Conservation (phyloP, 92 coral and sea anemone species). For the Meandrina meandrites region DNA sequence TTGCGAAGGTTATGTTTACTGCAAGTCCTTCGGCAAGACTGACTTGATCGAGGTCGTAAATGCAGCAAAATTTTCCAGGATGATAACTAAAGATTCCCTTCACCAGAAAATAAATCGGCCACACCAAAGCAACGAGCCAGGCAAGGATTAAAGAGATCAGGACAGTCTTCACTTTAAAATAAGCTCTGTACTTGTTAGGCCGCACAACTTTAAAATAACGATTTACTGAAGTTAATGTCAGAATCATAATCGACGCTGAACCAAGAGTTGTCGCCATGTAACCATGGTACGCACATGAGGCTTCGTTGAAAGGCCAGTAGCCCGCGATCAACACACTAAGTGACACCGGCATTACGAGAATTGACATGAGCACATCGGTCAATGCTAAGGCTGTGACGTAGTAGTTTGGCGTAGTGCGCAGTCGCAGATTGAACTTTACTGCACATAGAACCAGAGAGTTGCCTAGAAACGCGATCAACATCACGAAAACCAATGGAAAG, state of each 20-base stretch:
- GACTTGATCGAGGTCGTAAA: slow-evolving; percentile 22
- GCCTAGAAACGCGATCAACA: slow-evolving; percentile 19
- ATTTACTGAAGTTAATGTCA: slow-evolving; percentile 21
- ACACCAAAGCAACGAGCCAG: background rate
- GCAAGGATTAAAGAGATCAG: background rate
- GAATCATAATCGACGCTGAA: slow-evolving; percentile 7
- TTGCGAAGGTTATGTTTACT: background rate
- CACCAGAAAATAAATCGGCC: slow-evolving; percentile 11
- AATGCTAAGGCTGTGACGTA: slow-evolving; percentile 20
- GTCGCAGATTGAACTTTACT: slow-evolving; percentile 8
- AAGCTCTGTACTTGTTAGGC: slow-evolving; percentile 5
- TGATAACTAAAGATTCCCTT: slow-evolving; percentile 11
- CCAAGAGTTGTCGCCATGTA: slow-evolving; percentile 12
- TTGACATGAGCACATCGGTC: slow-evolving; percentile 28
- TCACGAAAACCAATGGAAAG: slow-evolving; percentile 18
- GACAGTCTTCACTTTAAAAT: background rate
- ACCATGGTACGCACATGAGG: slow-evolving; percentile 20
- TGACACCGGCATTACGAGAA: slow-evolving; percentile 35
- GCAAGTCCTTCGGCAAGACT: slow-evolving; percentile 12
- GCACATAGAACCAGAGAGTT: slow-evolving; percentile 15
- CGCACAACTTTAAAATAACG: slow-evolving; percentile 34
- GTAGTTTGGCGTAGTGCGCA: slow-evolving; percentile 32
- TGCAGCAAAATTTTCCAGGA: slow-evolving; percentile 22
- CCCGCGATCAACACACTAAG: slow-evolving; percentile 10
- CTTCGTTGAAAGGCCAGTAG: slow-evolving; percentile 21